Conservation (phyloP, 2,797 vertebrate genomes). For the Lateolabrax maculatus region DNA sequence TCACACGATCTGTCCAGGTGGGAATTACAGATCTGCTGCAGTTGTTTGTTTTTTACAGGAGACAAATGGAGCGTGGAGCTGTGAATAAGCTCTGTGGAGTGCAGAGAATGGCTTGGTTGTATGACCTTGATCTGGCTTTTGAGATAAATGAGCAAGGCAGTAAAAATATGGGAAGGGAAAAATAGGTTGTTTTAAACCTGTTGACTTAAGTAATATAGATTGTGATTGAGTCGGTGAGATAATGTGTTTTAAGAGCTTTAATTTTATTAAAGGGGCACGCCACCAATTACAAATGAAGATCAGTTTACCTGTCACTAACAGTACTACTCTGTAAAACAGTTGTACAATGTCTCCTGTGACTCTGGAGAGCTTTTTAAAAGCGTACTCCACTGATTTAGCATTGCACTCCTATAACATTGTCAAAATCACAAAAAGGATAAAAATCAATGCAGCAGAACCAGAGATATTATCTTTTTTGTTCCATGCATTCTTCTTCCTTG, state of each 20-base stretch:
- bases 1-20: conserved; percentile 72
- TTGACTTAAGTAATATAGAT: conserved; percentile 37
- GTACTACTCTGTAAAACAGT: not conserved
- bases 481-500: not conserved
- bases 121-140: conserved; percentile 77
- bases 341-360: not conserved
- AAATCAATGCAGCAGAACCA: not conserved
- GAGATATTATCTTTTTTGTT: not conserved
- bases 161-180: conserved; percentile 33
- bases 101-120: conserved; percentile 53
- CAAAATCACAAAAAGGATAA: not conserved
- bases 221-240: conserved; percentile 29
- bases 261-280: conserved; percentile 42
- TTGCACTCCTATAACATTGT: not conserved
- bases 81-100: conserved; percentile 64
- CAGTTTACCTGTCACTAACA: conserved; percentile 18
- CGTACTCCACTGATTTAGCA: not conserved
- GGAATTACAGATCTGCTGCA: conserved; percentile 63
- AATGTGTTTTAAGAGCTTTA: conserved; percentile 31
- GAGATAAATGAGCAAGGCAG: conserved; percentile 57
- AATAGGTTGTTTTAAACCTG: conserved; percentile 32
- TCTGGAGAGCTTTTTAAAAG: conserved; percentile 18
- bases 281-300: conserved; percentile 19
- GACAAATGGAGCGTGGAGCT: conserved; percentile 71
- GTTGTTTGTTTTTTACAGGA: conserved; percentile 47